These are phyloP conservation scores for Porites lobata DNA, from an alignment of 92 coral and sea anemone species.

Conservation along the genomic window DNA sequence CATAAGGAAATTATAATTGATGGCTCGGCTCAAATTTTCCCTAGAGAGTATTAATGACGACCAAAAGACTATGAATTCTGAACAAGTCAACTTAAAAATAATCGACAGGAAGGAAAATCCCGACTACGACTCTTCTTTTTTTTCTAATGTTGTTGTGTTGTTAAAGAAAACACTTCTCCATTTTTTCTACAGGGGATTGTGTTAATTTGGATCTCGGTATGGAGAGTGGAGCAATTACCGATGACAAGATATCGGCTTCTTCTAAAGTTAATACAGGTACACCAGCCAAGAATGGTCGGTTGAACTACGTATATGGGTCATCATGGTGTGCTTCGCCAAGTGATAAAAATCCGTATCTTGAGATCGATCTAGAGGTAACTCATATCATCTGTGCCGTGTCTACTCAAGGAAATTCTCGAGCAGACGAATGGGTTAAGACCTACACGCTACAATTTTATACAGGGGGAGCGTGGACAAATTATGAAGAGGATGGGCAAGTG, in stretches of 20 bases:
- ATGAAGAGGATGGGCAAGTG: background rate
- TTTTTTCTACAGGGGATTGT: conserved; percentile 27
- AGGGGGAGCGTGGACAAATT: conserved; percentile 7
- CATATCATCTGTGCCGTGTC: background rate
- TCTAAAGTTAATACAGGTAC: background rate
- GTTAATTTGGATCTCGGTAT: conserved; percentile 36
- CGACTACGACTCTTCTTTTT: no score
- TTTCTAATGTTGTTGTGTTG: no score
- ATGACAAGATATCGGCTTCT: conserved; percentile 35
- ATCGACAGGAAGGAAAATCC: no score
- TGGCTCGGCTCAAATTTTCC: no score
- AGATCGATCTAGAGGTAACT: conserved; percentile 13
- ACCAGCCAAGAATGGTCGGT: background rate
- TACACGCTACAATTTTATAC: conserved; percentile 2
- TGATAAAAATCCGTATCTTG: conserved; percentile 3
- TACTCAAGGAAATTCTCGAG: conserved; percentile 22
- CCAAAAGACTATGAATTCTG: no score
- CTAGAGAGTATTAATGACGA: no score
- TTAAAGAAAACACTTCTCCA: no score
- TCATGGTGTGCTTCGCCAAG: conserved; percentile 46
- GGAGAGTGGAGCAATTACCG: background rate
- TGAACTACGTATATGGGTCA: background rate
- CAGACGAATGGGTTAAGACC: conserved; percentile 7
- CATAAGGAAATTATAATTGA: no score
- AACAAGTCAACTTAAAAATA: no score